Evolutionary conservation across 2,888 invertebrate species (phyloP).

Genomic region (Callyntrura sp.): DNA sequence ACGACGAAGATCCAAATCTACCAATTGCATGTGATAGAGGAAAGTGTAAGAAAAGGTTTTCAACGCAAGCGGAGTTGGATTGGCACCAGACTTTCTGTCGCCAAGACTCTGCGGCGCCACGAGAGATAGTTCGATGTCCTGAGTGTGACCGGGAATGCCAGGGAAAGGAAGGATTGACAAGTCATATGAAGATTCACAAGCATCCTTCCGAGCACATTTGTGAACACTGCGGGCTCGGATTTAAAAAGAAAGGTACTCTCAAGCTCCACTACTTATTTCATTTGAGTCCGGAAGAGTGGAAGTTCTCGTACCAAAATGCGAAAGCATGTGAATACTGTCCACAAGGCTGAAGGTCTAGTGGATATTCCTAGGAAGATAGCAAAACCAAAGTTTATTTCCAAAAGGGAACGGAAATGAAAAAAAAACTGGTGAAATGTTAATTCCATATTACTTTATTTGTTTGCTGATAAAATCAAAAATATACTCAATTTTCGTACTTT

Average conservation of each 20-base stretch:
- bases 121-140: not conserved
- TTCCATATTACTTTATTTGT: too few species aligned
- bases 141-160: not conserved
- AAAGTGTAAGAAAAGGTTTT: not conserved
- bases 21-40: not conserved
- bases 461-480: too few species aligned
- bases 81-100: not conserved
- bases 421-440: too few species aligned
- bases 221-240: not conserved
- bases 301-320: not conserved
- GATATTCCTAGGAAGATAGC: not conserved
- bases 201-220: not conserved
- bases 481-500: too few species aligned
- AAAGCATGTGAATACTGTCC: not conserved
- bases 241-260: not conserved
- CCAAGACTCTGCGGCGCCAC: not conserved
- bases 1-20: not conserved
- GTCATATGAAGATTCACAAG: not conserved
- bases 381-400: not conserved
- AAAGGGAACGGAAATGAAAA: not conserved
- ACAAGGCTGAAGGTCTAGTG: not conserved
- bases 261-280: not conserved
- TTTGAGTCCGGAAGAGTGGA: not conserved
- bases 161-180: not conserved
- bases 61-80: not conserved